These are phyloP conservation scores for Heliothis subflexa DNA, from an alignment of 1,140 invertebrate genomes.

Conservation along the genomic window DNA sequence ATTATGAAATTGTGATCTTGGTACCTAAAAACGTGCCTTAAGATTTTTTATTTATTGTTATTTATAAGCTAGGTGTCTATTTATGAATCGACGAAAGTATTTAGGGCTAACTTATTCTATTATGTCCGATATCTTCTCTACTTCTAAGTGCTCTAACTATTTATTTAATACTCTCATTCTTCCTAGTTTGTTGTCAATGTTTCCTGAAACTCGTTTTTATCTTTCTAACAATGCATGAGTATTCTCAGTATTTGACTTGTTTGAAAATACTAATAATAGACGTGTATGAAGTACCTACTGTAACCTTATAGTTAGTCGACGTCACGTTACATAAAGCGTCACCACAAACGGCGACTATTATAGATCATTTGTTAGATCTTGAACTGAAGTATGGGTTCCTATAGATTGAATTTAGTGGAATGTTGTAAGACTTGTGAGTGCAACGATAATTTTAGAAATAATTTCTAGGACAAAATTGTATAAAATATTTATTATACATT, in stretches of 20 bases:
- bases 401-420: conserved; percentile 78
- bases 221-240: conserved; percentile 26
- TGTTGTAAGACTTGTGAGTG: conserved; percentile 53
- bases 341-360: conserved; percentile 28
- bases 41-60: conserved; percentile 85
- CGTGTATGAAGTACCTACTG: not conserved
- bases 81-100: conserved; percentile 77
- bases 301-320: conserved; percentile 1
- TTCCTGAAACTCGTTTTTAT: conserved; percentile 4
- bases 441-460: conserved; percentile 50
- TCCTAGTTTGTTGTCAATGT: conserved; percentile 43
- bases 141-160: conserved; percentile 63
- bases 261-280: conserved; percentile 6
- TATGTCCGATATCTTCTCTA: conserved; percentile 56
- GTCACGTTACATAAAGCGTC: not conserved
- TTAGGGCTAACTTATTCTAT: conserved; percentile 76
- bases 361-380: conserved; percentile 71
- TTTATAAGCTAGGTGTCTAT: conserved; percentile 80
- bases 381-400: conserved; percentile 82
- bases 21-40: conserved; percentile 83
- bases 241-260: conserved; percentile 6
- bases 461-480: conserved; percentile 42
- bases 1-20: conserved; percentile 83
- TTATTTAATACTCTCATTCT: conserved; percentile 51
- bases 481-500: conserved; percentile 41